Base-by-base conservation (phyloP, 2,113 vertebrate genomes). In the Cyanoderma ruficeps region DNA sequence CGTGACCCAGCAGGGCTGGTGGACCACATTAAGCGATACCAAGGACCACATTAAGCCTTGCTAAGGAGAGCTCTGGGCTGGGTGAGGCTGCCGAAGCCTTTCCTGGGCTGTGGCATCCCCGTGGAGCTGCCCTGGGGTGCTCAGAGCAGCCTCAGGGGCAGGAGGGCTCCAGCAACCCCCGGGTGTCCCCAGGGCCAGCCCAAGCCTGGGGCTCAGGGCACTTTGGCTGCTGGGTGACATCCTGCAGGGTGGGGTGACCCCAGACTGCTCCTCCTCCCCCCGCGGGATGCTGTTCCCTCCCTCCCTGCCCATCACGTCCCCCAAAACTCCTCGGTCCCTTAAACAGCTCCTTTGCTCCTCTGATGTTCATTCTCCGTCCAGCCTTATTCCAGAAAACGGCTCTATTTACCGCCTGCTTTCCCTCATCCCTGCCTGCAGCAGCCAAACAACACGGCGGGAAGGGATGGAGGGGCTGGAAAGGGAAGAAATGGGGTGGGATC, bases 181-280 rank as follows among this genome's bases (percentile, higher is more conserved):
- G 61, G 5, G 3, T 76, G 57, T 12, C 85, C 23, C 10, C 24
- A 1, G 31, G 76, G 28, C 10, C 63, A n/a, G n/a, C 11, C 49
- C 39, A 27, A 25, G 33, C 15, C 33, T 56, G 17, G 3, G 0
- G 6, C 53, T 33, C 41, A 22, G 4, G 0, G 6, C 23, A 7
- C 18, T 67, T 42, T 49, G 23, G 22, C 42, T 56, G 9, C 25
- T 21, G 67, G 10, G 10, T 56, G 75, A 2, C 12, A 13, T 8
- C 39, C 13, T 5, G 7, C 15, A 44, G 1, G 7, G 3, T 6
- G 11, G 20, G 25, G 39, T 8, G 30, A 72, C 2, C 15, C 78
- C 28, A 15, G 16, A 2, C 13, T 13, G 69, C 77, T 39, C 12
- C 53, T 42, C 53, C n/a, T 24, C 23, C 47, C 16, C 27, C 42